Base-by-base conservation (phyloP, 2,797 vertebrate genomes). In the Danio aesculapii region DNA sequence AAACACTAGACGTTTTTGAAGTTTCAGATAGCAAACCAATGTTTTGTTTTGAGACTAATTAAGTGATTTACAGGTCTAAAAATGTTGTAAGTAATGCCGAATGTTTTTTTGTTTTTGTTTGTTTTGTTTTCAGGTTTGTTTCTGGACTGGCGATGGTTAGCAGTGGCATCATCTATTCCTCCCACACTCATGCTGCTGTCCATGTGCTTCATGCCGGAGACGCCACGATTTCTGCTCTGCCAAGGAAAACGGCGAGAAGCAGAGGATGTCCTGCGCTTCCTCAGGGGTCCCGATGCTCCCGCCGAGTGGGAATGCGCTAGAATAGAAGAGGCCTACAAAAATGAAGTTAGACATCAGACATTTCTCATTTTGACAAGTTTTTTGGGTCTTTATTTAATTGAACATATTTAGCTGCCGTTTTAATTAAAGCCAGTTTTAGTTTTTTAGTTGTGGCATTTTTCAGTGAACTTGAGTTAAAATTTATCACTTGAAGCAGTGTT, bases 131-230 rank as follows among this genome's bases (percentile, higher is more conserved):
- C 83, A 96, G 96, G 95, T 75, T 88, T 91, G 77, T 89, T 88
- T 13, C 74, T 98, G 49, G 89, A 94, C 62, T 99, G 98, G 97
- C 94, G 94, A 78, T 98, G 97, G 97, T 90, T 99, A 87, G 97
- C 98, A 0, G 91, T 98, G 86, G 86, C 94, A 85, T 92, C 94
- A 86, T 96, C 95, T 2, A 52, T 95, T 74, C 95, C 96, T 0
- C 94, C 97, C 0, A 90, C 94, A 10, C 70, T 95, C 81, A 93
- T 98, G 94, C 87, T 98, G 55, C 82, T 95, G 52, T 90, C 92
- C 9, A 97, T 98, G 96, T 94, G 92, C 88, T 96, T 94, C 87
- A 95, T 98, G 97, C 98, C 98, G 0, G 98, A 98, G 90, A 97
- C 97, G 0, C 98, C 98, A 0, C 91, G 95, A 9, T 98, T 94